Conservation (phyloP, 2,113 vertebrate species). For the Excalfactoria chinensis region DNA sequence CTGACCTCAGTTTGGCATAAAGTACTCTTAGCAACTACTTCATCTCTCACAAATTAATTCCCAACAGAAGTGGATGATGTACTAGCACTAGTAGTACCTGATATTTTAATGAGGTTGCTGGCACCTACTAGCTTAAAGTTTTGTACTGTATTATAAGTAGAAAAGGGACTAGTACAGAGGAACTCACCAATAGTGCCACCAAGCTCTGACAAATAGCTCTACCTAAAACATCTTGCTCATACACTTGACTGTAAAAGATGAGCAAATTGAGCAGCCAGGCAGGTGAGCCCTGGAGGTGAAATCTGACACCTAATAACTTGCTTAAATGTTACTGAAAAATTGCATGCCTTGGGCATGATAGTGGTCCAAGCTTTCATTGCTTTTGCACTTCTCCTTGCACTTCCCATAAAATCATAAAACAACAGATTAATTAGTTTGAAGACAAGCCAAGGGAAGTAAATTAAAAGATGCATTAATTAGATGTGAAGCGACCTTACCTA, state of each 20-base stretch:
- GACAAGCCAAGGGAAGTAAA: background rate
- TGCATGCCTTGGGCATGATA: accelerated
- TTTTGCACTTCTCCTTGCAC: background rate
- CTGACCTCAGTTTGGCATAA: background rate
- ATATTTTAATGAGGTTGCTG: background rate
- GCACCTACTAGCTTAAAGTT: background rate
- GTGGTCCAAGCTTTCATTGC: background rate
- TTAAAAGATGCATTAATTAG: background rate
- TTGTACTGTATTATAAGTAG: background rate
- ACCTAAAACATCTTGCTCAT: background rate
- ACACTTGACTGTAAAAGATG: background rate
- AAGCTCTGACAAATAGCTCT: background rate
- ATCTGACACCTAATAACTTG: background rate
- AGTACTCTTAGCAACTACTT: background rate
- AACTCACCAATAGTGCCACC: background rate
- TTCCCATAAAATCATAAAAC: background rate
- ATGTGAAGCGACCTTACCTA: conserved; percentile 80
- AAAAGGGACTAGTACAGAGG: background rate
- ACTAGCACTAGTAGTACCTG: background rate
- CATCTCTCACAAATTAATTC: background rate
- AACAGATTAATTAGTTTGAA: background rate
- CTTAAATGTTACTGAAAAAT: conserved; percentile 5
- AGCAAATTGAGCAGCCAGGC: background rate
- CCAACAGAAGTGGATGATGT: background rate
- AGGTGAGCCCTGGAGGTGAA: background rate